These are phyloP conservation scores for Sebastes hubbsi DNA, from an alignment of 2,797 vertebrate species.

Conservation along the genomic window DNA sequence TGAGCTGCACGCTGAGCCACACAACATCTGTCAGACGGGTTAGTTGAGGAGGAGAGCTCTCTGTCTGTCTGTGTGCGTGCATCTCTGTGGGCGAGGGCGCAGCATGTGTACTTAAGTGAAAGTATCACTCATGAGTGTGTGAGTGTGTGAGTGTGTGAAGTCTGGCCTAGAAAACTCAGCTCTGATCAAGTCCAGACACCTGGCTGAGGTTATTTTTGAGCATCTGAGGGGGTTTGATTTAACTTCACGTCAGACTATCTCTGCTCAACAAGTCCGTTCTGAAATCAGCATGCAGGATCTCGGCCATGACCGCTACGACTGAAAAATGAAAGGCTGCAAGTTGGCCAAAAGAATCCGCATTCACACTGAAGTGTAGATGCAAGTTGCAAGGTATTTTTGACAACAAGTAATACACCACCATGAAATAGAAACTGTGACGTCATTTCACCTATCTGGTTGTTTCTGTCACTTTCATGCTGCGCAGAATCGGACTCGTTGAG, in stretches of 20 bases:
- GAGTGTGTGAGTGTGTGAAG: background rate
- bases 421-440: background rate
- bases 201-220: conserved; percentile 42
- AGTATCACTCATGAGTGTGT: conserved; percentile 16
- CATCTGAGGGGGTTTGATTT: conserved; percentile 34
- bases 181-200: conserved; percentile 53
- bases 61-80: background rate
- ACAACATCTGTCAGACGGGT: conserved; percentile 61
- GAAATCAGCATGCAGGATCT: conserved; percentile 4
- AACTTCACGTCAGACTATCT: conserved; percentile 24
- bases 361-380: background rate
- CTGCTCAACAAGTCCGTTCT: background rate
- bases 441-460: conserved; percentile 90
- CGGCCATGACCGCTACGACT: background rate
- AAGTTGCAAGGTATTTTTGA: conserved; percentile 4
- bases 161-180: conserved; percentile 61
- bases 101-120: conserved; percentile 22
- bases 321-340: conserved; percentile 1
- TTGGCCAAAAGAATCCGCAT: background rate
- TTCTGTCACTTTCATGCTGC: conserved; percentile 88
- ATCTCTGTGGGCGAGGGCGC: conserved; percentile 10
- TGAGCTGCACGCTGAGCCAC: conserved; percentile 37
- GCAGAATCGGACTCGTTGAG: conserved; percentile 89
- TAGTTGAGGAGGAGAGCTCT: background rate
- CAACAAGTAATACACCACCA: background rate